phyloP scores from a whole-genome alignment of 2,797 vertebrate species.

The Chanos chanos region DNA sequence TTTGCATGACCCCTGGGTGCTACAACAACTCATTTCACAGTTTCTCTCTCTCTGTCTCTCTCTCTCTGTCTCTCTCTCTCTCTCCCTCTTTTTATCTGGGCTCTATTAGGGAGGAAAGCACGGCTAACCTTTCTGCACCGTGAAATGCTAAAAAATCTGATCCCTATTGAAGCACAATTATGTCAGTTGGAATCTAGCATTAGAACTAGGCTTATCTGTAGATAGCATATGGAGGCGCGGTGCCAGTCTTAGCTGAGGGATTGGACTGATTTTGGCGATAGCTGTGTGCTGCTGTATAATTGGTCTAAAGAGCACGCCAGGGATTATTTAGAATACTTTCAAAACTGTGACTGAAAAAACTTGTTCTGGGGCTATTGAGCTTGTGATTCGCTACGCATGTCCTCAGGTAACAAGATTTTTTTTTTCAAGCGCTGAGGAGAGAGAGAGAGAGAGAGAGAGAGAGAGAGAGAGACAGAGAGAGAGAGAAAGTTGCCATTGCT shows the following conservation, averaged over 20 bases:
- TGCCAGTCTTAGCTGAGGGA: conserved; percentile 69
- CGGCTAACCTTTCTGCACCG: conserved; percentile 69
- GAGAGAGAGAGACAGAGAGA: conserved; percentile 24
- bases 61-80: conserved; percentile 6
- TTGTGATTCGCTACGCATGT: conserved; percentile 62
- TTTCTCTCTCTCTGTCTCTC: conserved; percentile 24
- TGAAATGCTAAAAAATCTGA: conserved; percentile 71
- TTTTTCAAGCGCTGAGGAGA: conserved; percentile 54
- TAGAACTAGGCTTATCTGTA: conserved; percentile 71
- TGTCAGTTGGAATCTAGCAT: conserved; percentile 73
- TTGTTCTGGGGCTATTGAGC: conserved; percentile 70
- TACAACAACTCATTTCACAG: conserved; percentile 64
- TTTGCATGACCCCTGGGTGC: conserved; percentile 62
- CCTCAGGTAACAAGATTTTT: conserved; percentile 61
- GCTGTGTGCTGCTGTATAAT: conserved; percentile 77
- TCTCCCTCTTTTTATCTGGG: conserved; percentile 36
- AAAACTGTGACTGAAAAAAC: conserved; percentile 68
- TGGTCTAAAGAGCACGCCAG: conserved; percentile 75
- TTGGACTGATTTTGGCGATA: conserved; percentile 70
- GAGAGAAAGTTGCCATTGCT: conserved; percentile 56
- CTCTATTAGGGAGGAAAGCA: conserved; percentile 64
- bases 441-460: conserved; percentile 25
- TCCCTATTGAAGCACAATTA: conserved; percentile 75
- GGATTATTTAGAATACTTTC: conserved; percentile 74
- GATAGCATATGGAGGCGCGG: conserved; percentile 75